A percentile compares a stretch with the other conserved stretches of the same genome.
Conservation (phyloP, 2,113 vertebrate species). For the Cichladusa arquata region DNA sequence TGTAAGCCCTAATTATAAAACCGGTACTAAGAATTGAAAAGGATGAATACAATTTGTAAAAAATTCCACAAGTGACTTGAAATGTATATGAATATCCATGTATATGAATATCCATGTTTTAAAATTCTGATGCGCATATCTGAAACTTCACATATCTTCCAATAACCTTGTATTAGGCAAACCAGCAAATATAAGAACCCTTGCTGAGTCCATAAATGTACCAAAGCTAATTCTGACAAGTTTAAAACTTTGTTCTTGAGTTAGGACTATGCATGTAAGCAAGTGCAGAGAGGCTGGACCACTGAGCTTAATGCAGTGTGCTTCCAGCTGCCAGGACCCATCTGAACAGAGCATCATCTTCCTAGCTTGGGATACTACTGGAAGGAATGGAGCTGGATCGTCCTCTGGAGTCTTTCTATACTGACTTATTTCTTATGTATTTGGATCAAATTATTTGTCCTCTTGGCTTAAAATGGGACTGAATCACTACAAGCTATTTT, state of each 20-base stretch:
- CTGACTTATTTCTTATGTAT: background rate
- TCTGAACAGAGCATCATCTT: background rate
- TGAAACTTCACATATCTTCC: background rate
- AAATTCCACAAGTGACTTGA: background rate
- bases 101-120: background rate
- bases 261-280: background rate
- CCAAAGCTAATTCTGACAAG: background rate
- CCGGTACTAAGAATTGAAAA: background rate
- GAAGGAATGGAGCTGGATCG: background rate
- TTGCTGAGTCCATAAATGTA: rapidly evolving
- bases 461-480: background rate
- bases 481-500: background rate
- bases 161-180: background rate
- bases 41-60: background rate
- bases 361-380: background rate
- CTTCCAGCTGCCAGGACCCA: background rate
- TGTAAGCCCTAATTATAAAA: background rate
- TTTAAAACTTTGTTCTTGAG: background rate
- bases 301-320: rapidly evolving
- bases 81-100: background rate
- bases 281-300: background rate
- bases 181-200: background rate
- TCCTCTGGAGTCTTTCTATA: background rate
- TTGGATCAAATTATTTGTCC: background rate
- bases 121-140: background rate